Evolutionary conservation across 2,888 invertebrate species (phyloP), one percentile per base, ranked within the genome.

Genomic region (Patella pellucida): DNA sequence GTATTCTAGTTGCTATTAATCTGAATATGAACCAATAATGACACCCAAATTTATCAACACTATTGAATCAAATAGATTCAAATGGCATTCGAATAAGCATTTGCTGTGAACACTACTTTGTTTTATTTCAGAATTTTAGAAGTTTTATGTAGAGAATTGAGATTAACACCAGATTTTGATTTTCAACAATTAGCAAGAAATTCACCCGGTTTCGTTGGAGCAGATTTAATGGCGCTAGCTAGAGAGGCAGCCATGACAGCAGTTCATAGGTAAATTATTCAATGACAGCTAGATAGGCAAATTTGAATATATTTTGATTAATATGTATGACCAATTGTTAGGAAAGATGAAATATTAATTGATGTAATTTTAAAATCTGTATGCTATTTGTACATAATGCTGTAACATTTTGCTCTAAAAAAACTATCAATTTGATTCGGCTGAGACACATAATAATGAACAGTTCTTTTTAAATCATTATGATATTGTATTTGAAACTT

Each of bases 131-230:
- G 95, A 86, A 98, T 98, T 79, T 91, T 98, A 72, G 89, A 92
- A 84, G 93, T 94, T 4, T 92, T 97, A 77, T 95, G 96, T 85
- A 93, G 93, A 76, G 93, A 94, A 73, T 92, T 97, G 75, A 93
- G 93, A 74, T 91, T 97, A 69, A 92, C 93, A 78, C 92, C 94
- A 2, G 94, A 94, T 85, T 93, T 98, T 83, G 94, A 95, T 89
- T 94, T 95, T 69, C 51, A 93, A 75, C 92, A 92, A 72, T 91
- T 99, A 79, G 97, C 97, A 41, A 94, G 94, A 85, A 92, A 95
- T 72, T 97, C 97, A 11, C 99, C 99, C 0, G 99, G 99, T 0
- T 99, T 95, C 92, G 98, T 98, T 54, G 99, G 98, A 16, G 97
- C 97, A 5, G 98, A 99, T 93, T 92, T 99, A 83, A 93, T 95